Evolutionary conservation across 2,888 invertebrate genomes (phyloP).

Genomic region (Hyalella azteca): DNA sequence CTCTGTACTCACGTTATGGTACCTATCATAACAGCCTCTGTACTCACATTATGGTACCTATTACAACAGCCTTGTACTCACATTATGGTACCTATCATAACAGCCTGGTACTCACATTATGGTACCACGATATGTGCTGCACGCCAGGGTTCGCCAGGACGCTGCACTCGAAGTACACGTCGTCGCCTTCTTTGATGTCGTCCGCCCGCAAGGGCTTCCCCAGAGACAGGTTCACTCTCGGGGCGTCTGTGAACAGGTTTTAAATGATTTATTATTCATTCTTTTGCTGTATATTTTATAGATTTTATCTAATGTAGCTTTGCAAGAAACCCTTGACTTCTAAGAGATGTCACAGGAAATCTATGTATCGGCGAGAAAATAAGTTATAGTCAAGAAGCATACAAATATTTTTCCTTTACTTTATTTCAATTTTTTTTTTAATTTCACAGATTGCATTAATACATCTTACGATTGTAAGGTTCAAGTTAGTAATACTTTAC

Average conservation of each 20-base stretch:
- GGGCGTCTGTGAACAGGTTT: conserved; percentile 18
- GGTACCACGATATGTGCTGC: conserved; percentile 2
- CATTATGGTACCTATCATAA: neutral
- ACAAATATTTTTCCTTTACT: no score
- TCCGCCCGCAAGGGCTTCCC: conserved; percentile 21
- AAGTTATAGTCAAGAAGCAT: no score
- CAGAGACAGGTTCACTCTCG: neutral
- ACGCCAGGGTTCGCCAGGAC: conserved; percentile 30
- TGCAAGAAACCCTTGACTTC: no score
- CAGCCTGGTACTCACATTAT: conserved; percentile 29
- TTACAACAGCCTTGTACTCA: neutral
- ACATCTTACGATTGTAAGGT: no score
- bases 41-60: neutral
- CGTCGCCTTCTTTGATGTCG: conserved; percentile 41
- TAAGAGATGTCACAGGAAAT: no score
- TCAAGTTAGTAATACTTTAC: no score
- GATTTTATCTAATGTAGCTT: no score
- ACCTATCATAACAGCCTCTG: neutral
- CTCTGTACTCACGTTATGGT: neutral
- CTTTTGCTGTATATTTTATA: no score
- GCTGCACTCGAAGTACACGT: conserved; percentile 40
- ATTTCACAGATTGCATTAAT: no score
- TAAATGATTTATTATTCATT: no score
- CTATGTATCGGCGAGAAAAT: no score
- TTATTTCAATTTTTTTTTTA: no score